A percentile compares a stretch with the other conserved stretches of the same genome.
These are phyloP conservation scores for Heliothis virescens DNA, from an alignment of 1,140 invertebrate genomes.

Conservation along the genomic window DNA sequence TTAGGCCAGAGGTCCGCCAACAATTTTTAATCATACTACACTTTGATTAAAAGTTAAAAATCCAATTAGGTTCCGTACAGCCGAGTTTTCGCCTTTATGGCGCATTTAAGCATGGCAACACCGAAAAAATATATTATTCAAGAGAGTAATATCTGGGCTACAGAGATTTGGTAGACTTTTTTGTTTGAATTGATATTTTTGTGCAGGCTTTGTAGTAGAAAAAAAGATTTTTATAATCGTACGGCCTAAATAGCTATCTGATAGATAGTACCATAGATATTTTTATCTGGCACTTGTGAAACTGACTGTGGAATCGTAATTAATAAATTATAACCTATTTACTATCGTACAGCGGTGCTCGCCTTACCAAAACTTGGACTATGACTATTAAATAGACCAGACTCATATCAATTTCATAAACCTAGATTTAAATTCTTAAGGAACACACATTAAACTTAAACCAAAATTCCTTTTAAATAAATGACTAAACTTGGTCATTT, in stretches of 20 bases:
- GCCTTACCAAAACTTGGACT: background rate
- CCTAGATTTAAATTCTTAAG: background rate
- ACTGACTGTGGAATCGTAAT: no score
- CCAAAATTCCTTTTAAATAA: background rate
- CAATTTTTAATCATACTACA: conserved; percentile 18
- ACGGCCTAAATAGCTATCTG: no score
- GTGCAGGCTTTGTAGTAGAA: no score
- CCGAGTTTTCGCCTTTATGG: background rate
- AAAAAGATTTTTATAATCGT: no score
- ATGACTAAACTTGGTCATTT: background rate
- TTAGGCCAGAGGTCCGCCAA: background rate
- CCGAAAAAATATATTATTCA: conserved; percentile 10
- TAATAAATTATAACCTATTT: background rate
- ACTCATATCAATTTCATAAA: background rate
- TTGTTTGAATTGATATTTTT: background rate
- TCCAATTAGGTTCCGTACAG: conserved; percentile 6
- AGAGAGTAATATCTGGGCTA: background rate
- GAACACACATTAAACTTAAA: background rate
- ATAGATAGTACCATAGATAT: no score
- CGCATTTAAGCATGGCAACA: conserved; percentile 4
- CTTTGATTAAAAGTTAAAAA: conserved; percentile 28
- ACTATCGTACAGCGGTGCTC: no score
- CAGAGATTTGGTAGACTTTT: background rate
- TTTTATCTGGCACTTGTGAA: no score
- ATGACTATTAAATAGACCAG: no score